A percentile compares a stretch with the other conserved stretches of the same genome.
Evolutionary conservation across 2,797 vertebrate genomes (phyloP).

Genomic region (Phoeniculus purpureus): DNA sequence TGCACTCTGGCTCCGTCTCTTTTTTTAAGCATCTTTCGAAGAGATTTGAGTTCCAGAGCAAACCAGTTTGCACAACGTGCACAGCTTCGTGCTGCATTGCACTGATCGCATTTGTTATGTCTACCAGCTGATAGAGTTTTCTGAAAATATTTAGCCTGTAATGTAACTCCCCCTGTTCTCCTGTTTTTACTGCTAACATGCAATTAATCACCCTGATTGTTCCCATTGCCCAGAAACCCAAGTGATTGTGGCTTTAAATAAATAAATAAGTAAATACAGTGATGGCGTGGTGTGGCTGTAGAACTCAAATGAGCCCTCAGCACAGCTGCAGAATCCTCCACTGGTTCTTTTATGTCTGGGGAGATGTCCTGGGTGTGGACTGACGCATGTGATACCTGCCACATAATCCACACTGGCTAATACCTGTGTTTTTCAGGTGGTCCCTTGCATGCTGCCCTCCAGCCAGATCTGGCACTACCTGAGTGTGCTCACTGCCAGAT

Average conservation of each 20-base stretch:
- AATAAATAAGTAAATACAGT: conserved; percentile 5
- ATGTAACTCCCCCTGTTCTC: conserved; percentile 82
- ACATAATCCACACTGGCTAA: neutral
- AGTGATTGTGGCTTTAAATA: conserved; percentile 22
- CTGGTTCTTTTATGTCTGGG: neutral
- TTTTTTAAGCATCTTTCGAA: conserved; percentile 67
- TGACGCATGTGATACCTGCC: neutral
- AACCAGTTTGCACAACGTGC: conserved; percentile 29
- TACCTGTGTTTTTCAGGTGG: fast-evolving
- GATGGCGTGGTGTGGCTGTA: neutral
- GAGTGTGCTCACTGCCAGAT: neutral
- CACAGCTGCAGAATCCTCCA: neutral
- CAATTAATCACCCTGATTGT: conserved; percentile 90
- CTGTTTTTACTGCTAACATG: conserved; percentile 88
- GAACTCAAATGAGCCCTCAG: neutral
- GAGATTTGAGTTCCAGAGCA: conserved; percentile 63
- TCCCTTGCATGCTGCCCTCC: neutral
- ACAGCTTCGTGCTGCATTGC: conserved; percentile 37
- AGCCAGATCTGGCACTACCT: neutral
- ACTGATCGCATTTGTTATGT: conserved; percentile 65
- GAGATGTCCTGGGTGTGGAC: neutral
- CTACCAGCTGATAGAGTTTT: conserved; percentile 77
- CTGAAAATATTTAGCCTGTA: conserved; percentile 86
- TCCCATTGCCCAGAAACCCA: conserved; percentile 80
- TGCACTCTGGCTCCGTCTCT: conserved; percentile 48